phyloP scores from a whole-genome alignment of 35 echinoderm and acorn worm species.

The Apostichopus japonicus region DNA sequence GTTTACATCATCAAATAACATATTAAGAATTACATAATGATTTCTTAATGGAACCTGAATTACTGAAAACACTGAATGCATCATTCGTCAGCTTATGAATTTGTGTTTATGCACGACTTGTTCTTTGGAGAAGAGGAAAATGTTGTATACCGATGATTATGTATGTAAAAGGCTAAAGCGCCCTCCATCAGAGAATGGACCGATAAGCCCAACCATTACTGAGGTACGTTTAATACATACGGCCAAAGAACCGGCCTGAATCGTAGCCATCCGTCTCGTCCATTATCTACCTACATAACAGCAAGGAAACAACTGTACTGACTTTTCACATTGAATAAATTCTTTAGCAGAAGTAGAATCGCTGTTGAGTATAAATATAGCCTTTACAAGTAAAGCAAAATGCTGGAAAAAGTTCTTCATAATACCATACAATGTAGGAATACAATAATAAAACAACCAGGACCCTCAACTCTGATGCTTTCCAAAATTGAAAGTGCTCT shows the following conservation, averaged over 20 bases:
- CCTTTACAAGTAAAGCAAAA: too few relatives aligned
- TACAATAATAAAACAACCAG: conserved; percentile 55
- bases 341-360: too few relatives aligned
- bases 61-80: background rate
- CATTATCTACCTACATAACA: background rate
- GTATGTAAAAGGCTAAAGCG: too few relatives aligned
- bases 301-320: too few relatives aligned
- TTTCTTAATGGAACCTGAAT: background rate
- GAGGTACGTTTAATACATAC: too few relatives aligned
- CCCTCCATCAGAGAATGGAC: too few relatives aligned
- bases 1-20: background rate
- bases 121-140: background rate
- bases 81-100: background rate
- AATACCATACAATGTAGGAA: conserved; percentile 45
- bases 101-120: background rate
- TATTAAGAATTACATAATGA: background rate
- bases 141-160: background rate
- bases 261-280: background rate
- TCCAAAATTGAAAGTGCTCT: conserved; percentile 51
- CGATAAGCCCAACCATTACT: too few relatives aligned
- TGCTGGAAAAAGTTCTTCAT: background rate
- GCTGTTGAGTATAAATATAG: too few relatives aligned
- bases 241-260: too few relatives aligned
- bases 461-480: conserved; percentile 51
- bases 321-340: too few relatives aligned